Conservation (phyloP, 2,113 vertebrate species). For the Carollia perspicillata region DNA sequence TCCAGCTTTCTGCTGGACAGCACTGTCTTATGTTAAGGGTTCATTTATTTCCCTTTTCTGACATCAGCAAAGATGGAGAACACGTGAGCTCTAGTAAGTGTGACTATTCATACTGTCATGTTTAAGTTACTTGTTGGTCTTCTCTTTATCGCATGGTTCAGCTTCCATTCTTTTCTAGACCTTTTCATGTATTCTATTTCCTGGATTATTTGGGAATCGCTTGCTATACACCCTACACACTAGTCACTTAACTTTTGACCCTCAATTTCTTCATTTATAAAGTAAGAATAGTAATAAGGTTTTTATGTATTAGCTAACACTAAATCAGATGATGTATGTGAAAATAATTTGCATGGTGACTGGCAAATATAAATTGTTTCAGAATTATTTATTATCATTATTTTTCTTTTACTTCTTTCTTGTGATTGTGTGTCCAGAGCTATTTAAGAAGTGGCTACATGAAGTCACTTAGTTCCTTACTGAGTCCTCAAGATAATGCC, state of each 20-base stretch:
- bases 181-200: background rate
- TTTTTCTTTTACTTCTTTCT: background rate
- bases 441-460: background rate
- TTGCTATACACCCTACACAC: background rate
- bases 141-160: background rate
- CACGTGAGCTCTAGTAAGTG: background rate
- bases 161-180: background rate
- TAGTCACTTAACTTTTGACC: background rate
- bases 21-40: background rate
- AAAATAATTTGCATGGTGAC: background rate
- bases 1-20: background rate
- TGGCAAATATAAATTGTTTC: background rate
- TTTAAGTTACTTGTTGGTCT: background rate
- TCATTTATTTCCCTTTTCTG: background rate
- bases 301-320: background rate
- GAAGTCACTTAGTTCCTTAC: background rate
- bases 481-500: background rate
- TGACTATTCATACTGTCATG: background rate
- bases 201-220: background rate
- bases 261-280: background rate
- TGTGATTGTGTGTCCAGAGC: background rate
- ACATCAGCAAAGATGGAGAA: background rate
- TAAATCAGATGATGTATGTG: background rate
- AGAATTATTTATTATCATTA: background rate
- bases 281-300: background rate